A percentile compares a stretch with the other conserved stretches of the same genome.
Conservation (phyloP, 1,140 invertebrate genomes). For the Listronotus oregonensis region DNA sequence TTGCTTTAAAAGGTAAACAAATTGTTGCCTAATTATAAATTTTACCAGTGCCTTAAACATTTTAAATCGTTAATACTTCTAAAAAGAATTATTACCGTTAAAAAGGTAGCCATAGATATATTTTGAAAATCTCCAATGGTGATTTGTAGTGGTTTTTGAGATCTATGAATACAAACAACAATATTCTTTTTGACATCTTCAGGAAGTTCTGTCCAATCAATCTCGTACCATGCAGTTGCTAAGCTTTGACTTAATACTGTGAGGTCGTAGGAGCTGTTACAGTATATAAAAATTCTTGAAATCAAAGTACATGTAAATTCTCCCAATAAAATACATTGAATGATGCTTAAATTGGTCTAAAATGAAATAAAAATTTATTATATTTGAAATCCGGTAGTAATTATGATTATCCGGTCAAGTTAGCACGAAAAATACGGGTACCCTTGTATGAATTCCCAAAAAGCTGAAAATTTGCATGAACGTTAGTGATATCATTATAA, state of each 20-base stretch:
- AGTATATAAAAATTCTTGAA: slow-evolving; percentile 21
- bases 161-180: slow-evolving; percentile 4
- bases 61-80: background rate
- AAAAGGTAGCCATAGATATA: slow-evolving; percentile 16
- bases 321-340: slow-evolving; percentile 17
- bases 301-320: slow-evolving; percentile 16
- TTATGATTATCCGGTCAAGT: no score
- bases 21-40: background rate
- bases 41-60: no score
- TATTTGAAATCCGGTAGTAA: no score
- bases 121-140: slow-evolving; percentile 20
- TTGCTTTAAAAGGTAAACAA: background rate
- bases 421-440: no score
- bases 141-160: slow-evolving; percentile 11
- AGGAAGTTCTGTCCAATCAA: slow-evolving; percentile 17
- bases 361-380: background rate
- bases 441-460: no score
- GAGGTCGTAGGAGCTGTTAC: slow-evolving; percentile 5
- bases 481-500: no score
- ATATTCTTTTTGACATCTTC: slow-evolving; percentile 12
- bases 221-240: slow-evolving; percentile 12
- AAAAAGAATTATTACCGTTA: background rate
- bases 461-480: no score
- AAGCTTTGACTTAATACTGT: background rate
- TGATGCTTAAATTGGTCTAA: slow-evolving; percentile 22